A percentile compares a stretch with the other conserved stretches of the same genome.
phyloP scores from a whole-genome alignment of 2,797 vertebrate genomes.

The Anniella stebbinsi region DNA sequence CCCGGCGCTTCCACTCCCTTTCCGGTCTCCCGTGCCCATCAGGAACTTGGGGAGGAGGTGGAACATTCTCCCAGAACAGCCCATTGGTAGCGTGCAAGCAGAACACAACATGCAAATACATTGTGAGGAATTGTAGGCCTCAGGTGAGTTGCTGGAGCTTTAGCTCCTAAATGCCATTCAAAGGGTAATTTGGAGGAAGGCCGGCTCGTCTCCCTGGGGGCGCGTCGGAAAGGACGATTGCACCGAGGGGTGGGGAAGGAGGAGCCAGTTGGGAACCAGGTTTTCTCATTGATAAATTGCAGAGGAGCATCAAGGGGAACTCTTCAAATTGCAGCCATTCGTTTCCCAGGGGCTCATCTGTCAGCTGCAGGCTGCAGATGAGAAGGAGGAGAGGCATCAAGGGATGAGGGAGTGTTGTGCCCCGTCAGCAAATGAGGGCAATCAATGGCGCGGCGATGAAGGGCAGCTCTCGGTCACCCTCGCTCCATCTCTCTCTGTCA shows the following conservation, averaged over 20 bases:
- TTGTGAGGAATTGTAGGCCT: not conserved
- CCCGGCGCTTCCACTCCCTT: too few relatives aligned
- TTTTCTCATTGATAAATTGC: constrained; percentile 11
- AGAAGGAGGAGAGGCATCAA: not conserved
- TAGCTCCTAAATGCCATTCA: not conserved
- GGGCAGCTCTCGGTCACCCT: not conserved
- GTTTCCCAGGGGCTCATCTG: constrained; percentile 15
- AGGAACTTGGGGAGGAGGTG: too few relatives aligned
- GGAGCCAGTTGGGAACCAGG: not conserved
- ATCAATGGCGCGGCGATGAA: not conserved
- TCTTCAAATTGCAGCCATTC: constrained; percentile 27
- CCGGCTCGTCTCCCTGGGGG: not conserved
- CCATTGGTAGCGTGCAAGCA: not conserved
- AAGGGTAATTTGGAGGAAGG: not conserved
- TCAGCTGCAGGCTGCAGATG: constrained; percentile 1
- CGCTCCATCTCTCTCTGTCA: not conserved
- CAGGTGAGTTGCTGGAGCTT: not conserved
- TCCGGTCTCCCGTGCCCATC: too few relatives aligned
- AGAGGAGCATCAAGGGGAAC: constrained; percentile 6
- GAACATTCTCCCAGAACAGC: too few relatives aligned
- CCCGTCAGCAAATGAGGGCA: not conserved
- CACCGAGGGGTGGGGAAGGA: too few relatives aligned
- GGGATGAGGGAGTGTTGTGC: not conserved
- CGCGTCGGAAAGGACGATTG: not conserved
- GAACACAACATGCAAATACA: not conserved